phyloP scores from a whole-genome alignment of 1,140 invertebrate genomes.

The Drosophila pachea region DNA sequence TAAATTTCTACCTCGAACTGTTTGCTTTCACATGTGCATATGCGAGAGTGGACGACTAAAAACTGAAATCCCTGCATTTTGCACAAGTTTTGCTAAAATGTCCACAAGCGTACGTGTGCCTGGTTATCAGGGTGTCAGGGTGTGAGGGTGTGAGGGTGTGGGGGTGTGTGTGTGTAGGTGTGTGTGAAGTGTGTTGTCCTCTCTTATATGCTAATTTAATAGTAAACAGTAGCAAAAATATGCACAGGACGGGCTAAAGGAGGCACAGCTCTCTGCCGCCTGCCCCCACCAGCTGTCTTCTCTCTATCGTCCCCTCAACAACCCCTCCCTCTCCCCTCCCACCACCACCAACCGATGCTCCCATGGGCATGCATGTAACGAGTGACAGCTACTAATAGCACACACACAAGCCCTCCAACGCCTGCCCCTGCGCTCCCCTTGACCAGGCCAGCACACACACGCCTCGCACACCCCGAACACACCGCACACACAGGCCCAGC shows the following conservation, averaged over 20 bases:
- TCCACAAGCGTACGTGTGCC: constrained; percentile 3
- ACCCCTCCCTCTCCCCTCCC: too few relatives aligned
- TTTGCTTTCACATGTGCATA: constrained; percentile 11
- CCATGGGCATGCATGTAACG: constrained; percentile 30
- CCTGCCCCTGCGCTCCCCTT: too few relatives aligned
- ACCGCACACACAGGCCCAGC: constrained; percentile 17
- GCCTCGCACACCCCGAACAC: neutral
- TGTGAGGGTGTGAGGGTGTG: constrained; percentile 10
- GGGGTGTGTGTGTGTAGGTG: constrained; percentile 19
- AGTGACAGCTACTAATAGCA: constrained; percentile 61
- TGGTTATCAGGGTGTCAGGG: neutral
- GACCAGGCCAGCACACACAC: neutral
- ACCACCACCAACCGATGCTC: too few relatives aligned
- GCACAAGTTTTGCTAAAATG: constrained; percentile 15
- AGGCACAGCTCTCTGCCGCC: constrained; percentile 3
- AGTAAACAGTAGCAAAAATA: constrained; percentile 57
- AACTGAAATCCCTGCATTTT: constrained; percentile 32
- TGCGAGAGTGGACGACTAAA: neutral
- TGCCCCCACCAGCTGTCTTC: too few relatives aligned
- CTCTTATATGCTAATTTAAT: constrained; percentile 65
- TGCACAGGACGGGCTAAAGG: constrained; percentile 1
- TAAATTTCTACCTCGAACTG: neutral
- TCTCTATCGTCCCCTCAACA: too few relatives aligned
- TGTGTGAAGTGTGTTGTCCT: neutral
- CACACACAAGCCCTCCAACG: constrained; percentile 5